Conservation (phyloP, 2,113 vertebrate species). For the Otus sunia region DNA sequence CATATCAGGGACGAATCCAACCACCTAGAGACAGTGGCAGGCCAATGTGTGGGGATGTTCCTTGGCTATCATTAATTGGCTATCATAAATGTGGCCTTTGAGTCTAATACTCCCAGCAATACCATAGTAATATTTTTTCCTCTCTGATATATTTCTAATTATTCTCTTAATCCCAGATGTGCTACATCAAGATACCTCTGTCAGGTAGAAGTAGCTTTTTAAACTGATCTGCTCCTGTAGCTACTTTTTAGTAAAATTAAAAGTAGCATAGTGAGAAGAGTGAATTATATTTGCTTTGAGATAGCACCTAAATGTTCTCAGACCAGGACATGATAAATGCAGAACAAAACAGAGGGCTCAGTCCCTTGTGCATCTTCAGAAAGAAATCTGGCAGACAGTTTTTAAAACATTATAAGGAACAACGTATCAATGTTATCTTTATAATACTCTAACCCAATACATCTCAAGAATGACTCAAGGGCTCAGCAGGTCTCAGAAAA, state of each 20-base stretch:
- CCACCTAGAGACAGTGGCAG: background rate
- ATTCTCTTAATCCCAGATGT: background rate
- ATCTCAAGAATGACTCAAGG: background rate
- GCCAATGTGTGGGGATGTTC: background rate
- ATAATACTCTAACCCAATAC: background rate
- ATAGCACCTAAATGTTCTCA: background rate
- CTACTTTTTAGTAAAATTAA: background rate
- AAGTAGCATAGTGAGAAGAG: background rate
- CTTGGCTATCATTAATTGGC: background rate
- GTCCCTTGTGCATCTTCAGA: background rate
- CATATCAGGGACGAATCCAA: fast-evolving
- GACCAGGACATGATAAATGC: background rate
- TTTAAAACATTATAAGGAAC: background rate
- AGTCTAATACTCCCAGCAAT: background rate
- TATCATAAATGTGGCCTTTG: background rate
- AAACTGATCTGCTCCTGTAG: background rate
- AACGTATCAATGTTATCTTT: background rate
- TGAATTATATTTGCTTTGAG: background rate
- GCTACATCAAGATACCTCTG: background rate
- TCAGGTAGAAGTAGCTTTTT: background rate
- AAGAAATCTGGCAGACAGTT: background rate
- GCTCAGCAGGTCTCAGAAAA: background rate
- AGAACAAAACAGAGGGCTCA: background rate
- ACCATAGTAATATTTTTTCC: background rate
- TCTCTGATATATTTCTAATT: background rate